phyloP scores from a whole-genome alignment of 2,113 vertebrate genomes.

The Megaleporinus macrocephalus region DNA sequence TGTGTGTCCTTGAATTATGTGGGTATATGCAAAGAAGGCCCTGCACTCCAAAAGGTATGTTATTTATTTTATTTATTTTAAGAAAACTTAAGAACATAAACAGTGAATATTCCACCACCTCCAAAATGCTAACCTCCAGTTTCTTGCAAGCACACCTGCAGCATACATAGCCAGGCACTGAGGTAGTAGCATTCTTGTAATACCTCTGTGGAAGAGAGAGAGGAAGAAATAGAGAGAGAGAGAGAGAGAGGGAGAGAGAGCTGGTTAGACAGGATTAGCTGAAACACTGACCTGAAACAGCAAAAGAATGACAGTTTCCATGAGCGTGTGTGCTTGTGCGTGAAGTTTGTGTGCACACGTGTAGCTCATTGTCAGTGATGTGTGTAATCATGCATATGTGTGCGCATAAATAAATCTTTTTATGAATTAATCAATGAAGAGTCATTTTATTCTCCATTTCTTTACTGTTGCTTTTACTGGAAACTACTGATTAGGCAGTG shows the following conservation, averaged over 20 bases:
- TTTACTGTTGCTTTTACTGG: neutral
- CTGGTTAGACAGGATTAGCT: constrained; percentile 45
- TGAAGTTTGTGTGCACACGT: neutral
- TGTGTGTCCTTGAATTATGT: too few relatives aligned
- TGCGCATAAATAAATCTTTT: neutral
- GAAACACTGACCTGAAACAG: constrained; percentile 21
- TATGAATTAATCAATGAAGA: neutral
- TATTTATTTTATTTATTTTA: too few relatives aligned
- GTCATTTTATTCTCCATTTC: neutral
- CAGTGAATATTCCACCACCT: neutral
- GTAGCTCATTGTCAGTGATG: neutral
- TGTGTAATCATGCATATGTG: neutral
- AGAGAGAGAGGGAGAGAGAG: constrained; percentile 22
- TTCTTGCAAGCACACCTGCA: neutral
- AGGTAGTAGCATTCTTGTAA: constrained; percentile 27
- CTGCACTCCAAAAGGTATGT: too few relatives aligned
- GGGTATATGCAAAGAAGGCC: too few relatives aligned
- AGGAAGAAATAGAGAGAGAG: constrained; percentile 10
- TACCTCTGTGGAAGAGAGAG: neutral
- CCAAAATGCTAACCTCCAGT: neutral
- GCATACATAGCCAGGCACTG: neutral
- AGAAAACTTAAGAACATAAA: too few relatives aligned
- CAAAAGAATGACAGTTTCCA: neutral
- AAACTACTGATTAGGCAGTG: neutral
- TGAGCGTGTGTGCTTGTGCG: neutral